A percentile compares a stretch with the other conserved stretches of the same genome.
These are phyloP conservation scores for Borostomias antarcticus DNA, from an alignment of 2,797 vertebrate species.

Conservation along the genomic window DNA sequence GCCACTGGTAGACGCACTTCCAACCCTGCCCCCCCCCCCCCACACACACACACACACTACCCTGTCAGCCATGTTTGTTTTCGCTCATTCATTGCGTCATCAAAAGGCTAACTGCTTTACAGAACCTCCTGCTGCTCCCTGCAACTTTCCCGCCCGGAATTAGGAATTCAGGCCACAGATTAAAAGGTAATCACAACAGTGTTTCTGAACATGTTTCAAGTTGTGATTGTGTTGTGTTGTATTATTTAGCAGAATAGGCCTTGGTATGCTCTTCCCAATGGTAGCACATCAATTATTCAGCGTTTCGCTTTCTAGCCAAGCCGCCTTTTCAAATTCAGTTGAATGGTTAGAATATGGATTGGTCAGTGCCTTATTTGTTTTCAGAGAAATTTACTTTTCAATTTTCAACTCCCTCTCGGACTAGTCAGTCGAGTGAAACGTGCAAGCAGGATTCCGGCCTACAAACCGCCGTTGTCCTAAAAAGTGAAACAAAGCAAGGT, in stretches of 20 bases:
- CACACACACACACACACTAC: too few species aligned
- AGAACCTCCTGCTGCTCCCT: slow-evolving; percentile 74
- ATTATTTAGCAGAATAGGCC: slow-evolving; percentile 57
- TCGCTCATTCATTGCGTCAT: slow-evolving; percentile 69
- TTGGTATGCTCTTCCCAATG: slow-evolving; percentile 21
- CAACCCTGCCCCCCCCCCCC: slow-evolving; percentile 44
- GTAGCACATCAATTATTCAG: slow-evolving; percentile 31
- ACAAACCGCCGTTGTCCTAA: slow-evolving; percentile 18
- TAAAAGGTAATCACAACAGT: slow-evolving; percentile 61
- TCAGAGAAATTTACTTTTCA: slow-evolving; percentile 21
- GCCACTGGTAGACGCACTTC: slow-evolving; percentile 48
- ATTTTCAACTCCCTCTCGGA: slow-evolving; percentile 1
- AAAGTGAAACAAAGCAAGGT: slow-evolving; percentile 14
- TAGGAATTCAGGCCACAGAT: slow-evolving; percentile 56
- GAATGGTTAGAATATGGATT: slow-evolving; percentile 17
- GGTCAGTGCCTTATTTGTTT: slow-evolving; percentile 24
- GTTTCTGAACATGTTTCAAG: slow-evolving; percentile 47
- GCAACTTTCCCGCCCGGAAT: slow-evolving; percentile 48
- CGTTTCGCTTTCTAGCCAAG: slow-evolving; percentile 18
- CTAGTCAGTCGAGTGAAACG: slow-evolving; percentile 9
- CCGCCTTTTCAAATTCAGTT: slow-evolving; percentile 29
- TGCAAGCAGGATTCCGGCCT: neutral
- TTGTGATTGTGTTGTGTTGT: slow-evolving; percentile 49
- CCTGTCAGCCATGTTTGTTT: slow-evolving; percentile 80
- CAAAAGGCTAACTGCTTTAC: slow-evolving; percentile 77